These are phyloP conservation scores for Polypedilum pembai DNA, from an alignment of 1,140 invertebrate species.

Conservation along the genomic window DNA sequence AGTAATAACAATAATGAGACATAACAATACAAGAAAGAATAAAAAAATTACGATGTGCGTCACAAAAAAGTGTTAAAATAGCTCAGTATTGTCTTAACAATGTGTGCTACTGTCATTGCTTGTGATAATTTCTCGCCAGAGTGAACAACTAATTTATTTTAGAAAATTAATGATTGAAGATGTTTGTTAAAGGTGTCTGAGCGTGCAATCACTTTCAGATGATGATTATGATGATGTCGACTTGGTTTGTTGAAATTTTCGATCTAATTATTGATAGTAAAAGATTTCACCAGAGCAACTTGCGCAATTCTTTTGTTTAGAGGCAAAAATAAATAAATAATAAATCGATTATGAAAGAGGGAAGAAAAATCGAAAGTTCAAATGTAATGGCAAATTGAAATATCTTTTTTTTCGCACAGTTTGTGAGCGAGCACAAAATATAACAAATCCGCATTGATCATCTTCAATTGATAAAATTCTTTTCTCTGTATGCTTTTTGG, in stretches of 20 bases:
- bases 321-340: background rate
- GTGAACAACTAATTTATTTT: background rate
- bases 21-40: too few species aligned
- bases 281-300: too few species aligned
- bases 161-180: background rate
- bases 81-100: background rate
- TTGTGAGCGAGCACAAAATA: background rate
- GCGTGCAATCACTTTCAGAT: background rate
- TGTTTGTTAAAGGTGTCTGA: background rate
- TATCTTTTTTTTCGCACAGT: constrained; percentile 14
- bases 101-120: background rate
- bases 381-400: constrained; percentile 21
- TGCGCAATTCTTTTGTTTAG: background rate
- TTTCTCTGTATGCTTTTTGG: background rate
- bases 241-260: too few species aligned
- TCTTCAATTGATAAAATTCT: constrained; percentile 17
- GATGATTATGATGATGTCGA: background rate
- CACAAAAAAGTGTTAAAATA: too few species aligned
- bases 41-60: too few species aligned
- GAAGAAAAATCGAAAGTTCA: constrained; percentile 22
- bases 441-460: constrained; percentile 10
- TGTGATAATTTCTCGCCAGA: background rate
- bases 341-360: background rate
- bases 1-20: too few species aligned
- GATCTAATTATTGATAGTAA: too few species aligned